Evolutionary conservation across 2,797 vertebrate species (phyloP), one percentile per base, ranked within the genome.

Genomic region (Chelmon rostratus): DNA sequence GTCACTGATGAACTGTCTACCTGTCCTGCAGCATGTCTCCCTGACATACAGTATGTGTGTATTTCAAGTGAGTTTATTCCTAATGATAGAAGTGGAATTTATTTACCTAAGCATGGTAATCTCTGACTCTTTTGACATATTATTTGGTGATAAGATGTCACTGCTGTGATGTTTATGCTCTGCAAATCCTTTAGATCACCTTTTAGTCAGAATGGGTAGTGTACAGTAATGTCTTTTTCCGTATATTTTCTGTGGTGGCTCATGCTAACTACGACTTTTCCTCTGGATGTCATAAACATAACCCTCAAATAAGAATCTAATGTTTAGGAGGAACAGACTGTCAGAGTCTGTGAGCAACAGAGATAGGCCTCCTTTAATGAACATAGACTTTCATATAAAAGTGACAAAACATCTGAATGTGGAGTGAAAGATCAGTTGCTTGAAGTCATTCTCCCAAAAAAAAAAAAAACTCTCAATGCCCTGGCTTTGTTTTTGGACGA

Each of bases 371-470:
- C 38, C 35, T 79, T 85, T 73, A 76, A 81, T 68, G 74, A 84
- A 76, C 23, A 67, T 71, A 84, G 69, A 82, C 25, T 74, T 79
- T 76, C 23, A 54, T 74, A 61, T 70, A 52, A 77, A 81, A 79
- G 68, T 59, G 69, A 66, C 76, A 62, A 66, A 58, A 49, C 31
- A 74, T 86, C 69, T 67, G 70, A 84, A 84, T 63, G 72, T 62
- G 76, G 28, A 79, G 78, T 84, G 64, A 84, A 73, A 82, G 73
- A 59, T 76, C 59, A 58, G 37, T 54, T 76, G 70, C 76, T 85
- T 85, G 76, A 86, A 83, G 82, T 80, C 42, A 68, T 73, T 70
- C 46, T 69, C 47, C 40, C 76, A 73, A 85, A 85, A 82, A 74
- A 38, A 82, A 72, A 72, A 71, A 68, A 23, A 66, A 66, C 58